Base-by-base conservation (phyloP, 2,797 vertebrate species). In the Gallinago nigripennis region DNA sequence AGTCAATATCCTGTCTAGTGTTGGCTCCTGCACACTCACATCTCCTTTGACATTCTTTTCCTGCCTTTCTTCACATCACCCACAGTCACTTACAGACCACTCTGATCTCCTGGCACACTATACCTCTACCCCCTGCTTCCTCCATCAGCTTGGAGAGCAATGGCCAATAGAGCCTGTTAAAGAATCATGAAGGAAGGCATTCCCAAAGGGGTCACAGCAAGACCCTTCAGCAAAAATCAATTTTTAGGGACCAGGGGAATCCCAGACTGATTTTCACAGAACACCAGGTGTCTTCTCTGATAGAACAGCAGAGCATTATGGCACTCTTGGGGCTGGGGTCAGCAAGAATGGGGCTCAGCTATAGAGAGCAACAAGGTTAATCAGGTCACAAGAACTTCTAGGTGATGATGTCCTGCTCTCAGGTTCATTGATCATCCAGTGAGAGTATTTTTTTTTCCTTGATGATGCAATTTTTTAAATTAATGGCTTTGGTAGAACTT, bases 361-460 rank as follows among this genome's bases (percentile, higher is more conserved):
- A 1, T 46, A 73, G 57, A 83, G 35, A 84, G 45, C 60, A 88
- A 66, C 92, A 92, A 86, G 87, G 88, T 86, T 92, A 94, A 94
- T 85, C 82, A 92, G 95, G 95, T 96, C 92, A 95, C 71, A 70
- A 57, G 83, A 93, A 51, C 68, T 93, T 94, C 82, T 78, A 90
- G 95, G 91, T 93, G 94, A 84, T 0, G 0, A 70, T 94, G 91
- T 77, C 71, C 92, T 94, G 37, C 53, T 91, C 80, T 80, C 51
- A 84, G 60, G 85, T 95, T 97, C 96, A 96, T 94, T 95, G 92
- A 96, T 92, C 88, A 86, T 35, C 48, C 88, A 96, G 95, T 97
- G 91, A 97, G 96, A 97, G 96, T 91, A 31, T 54, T 81, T 72
- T 92, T 95, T 90, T 79, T 65, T 11, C 39, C 78, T 53, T 45